These are phyloP conservation scores for Axis porcinus DNA, from an alignment of 2,113 vertebrate genomes.

Conservation along the genomic window DNA sequence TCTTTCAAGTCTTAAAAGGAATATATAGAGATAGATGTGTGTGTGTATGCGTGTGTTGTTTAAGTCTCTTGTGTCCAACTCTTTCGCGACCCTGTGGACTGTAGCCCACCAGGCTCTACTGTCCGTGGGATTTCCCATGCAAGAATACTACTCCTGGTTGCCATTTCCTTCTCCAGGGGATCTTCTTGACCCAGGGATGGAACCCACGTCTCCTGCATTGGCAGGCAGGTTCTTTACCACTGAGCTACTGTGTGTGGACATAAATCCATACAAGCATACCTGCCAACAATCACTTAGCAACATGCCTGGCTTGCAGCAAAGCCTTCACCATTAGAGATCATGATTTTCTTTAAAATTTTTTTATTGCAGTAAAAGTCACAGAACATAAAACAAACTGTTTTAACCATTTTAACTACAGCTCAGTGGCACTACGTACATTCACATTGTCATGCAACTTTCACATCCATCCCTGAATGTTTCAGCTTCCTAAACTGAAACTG, in stretches of 20 bases:
- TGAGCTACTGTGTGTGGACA: background rate
- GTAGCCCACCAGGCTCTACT: background rate
- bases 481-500: background rate
- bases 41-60: background rate
- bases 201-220: background rate
- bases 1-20: background rate
- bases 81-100: background rate
- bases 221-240: background rate
- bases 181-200: background rate
- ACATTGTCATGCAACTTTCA: background rate
- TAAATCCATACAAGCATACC: background rate
- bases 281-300: background rate
- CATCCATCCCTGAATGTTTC: background rate
- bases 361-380: background rate
- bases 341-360: background rate
- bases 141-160: background rate
- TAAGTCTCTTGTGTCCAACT: background rate
- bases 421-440: background rate
- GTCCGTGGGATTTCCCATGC: background rate
- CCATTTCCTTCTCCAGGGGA: background rate
- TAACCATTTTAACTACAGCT: background rate
- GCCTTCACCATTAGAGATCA: background rate
- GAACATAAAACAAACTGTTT: background rate
- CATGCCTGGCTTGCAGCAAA: background rate
- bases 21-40: accelerated